A percentile compares a stretch with the other conserved stretches of the same genome.
phyloP scores from a whole-genome alignment of 1,140 invertebrate species.

The Phymorhynchus buccinoides region DNA sequence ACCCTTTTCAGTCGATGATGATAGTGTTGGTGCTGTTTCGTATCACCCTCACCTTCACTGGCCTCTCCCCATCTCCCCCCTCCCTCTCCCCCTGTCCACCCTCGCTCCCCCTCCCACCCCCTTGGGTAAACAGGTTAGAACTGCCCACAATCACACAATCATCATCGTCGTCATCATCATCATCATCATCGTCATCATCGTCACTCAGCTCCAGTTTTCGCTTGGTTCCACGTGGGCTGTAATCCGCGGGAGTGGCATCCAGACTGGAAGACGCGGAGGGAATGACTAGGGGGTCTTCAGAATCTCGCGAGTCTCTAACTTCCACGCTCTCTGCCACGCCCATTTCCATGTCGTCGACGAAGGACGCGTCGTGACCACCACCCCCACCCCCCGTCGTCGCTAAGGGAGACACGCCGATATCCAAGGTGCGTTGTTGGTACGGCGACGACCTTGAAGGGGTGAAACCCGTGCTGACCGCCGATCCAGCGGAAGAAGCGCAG shows the following conservation, averaged over 20 bases:
- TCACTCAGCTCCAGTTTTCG: constrained; percentile 16
- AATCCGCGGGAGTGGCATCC: background rate
- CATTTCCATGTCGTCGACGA: background rate
- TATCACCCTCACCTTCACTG: constrained; percentile 5
- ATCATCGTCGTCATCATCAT: constrained; percentile 21
- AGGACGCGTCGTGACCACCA: background rate
- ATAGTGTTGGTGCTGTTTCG: constrained; percentile 39
- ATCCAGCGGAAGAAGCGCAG: constrained; percentile 59
- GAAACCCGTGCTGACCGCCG: constrained; percentile 65
- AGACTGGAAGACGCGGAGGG: background rate
- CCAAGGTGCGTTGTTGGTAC: constrained; percentile 24
- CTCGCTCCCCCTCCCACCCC: background rate
- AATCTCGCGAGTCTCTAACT: constrained; percentile 13
- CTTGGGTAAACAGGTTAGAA: constrained; percentile 4
- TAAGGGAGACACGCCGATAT: constrained; percentile 30
- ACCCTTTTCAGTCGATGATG: constrained; percentile 26
- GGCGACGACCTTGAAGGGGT: constrained; percentile 51
- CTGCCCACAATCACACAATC: constrained; percentile 33
- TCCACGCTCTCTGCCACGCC: background rate
- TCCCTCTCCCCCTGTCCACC: too few species aligned
- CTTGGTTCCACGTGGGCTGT: background rate
- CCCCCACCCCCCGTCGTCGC: background rate
- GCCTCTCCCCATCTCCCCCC: background rate
- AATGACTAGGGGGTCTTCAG: background rate
- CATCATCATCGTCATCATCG: constrained; percentile 25